phyloP scores from a whole-genome alignment of 2,797 vertebrate species.

The Tinamus major region DNA sequence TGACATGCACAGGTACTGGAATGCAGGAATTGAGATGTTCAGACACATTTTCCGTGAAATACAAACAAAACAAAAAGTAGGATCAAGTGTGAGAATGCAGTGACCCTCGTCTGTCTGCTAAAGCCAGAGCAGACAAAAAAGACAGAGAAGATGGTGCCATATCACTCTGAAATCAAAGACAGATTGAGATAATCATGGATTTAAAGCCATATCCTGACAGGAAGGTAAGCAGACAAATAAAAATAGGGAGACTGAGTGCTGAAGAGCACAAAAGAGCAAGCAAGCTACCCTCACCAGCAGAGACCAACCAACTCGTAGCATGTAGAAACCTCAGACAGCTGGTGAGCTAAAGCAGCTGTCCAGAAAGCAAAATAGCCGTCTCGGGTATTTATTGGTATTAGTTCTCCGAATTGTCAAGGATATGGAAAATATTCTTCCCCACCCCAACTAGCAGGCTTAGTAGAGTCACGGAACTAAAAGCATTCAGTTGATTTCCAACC shows the following conservation, averaged over 20 bases:
- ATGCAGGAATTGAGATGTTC: not conserved
- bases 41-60: not conserved
- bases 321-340: not conserved
- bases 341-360: not conserved
- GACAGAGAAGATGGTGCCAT: not conserved
- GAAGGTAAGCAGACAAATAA: not conserved
- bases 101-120: slow-evolving; percentile 10
- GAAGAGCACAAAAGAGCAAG: not conserved
- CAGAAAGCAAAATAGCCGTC: not conserved
- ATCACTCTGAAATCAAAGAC: slow-evolving; percentile 9
- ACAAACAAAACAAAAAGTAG: not conserved
- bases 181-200: slow-evolving; percentile 9
- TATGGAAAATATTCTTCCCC: not conserved
- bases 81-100: not conserved
- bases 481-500: not conserved
- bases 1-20: not conserved
- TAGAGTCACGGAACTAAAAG: not conserved
- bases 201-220: slow-evolving; percentile 36
- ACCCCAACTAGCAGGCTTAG: not conserved
- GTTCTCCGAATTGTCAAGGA: not conserved
- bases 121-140: not conserved
- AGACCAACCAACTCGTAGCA: not conserved
- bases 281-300: not conserved
- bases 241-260: not conserved
- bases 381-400: not conserved